Conservation (phyloP, 1,140 invertebrate genomes). For the Drosophila nigrodunni region DNA sequence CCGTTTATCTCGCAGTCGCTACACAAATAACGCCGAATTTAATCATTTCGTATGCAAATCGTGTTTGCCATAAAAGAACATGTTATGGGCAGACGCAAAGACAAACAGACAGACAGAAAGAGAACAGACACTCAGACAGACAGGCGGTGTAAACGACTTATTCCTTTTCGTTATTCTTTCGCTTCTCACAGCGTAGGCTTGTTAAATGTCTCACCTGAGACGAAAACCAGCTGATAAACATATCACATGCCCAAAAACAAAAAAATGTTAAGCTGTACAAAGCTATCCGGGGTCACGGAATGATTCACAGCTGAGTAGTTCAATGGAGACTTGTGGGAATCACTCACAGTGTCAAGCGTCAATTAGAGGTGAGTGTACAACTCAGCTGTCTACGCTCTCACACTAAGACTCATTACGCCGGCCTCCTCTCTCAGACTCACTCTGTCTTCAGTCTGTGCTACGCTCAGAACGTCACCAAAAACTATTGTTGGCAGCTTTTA, state of each 20-base stretch:
- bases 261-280: background rate
- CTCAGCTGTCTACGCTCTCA: constrained; percentile 7
- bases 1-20: constrained; percentile 1
- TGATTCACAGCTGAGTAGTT: constrained; percentile 39
- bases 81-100: constrained; percentile 30
- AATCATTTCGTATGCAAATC: constrained; percentile 76
- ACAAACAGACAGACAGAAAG: constrained; percentile 6
- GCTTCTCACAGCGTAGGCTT: constrained; percentile 16
- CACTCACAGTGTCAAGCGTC: background rate
- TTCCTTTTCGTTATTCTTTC: constrained; percentile 22
- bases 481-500: constrained; percentile 63
- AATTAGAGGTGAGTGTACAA: constrained; percentile 16
- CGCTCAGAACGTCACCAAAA: constrained; percentile 50
- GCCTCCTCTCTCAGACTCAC: background rate
- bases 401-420: background rate
- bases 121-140: background rate
- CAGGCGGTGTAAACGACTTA: constrained; percentile 25
- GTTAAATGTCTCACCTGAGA: constrained; percentile 56
- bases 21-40: constrained; percentile 63
- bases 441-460: too few relatives aligned
- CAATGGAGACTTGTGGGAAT: constrained; percentile 8
- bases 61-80: constrained; percentile 62
- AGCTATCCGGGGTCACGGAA: constrained; percentile 1
- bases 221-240: constrained; percentile 43
- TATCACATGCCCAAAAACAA: constrained; percentile 13